Base-by-base conservation (phyloP, 2,888 invertebrate species). In the Lepidocyrtoides sp. region DNA sequence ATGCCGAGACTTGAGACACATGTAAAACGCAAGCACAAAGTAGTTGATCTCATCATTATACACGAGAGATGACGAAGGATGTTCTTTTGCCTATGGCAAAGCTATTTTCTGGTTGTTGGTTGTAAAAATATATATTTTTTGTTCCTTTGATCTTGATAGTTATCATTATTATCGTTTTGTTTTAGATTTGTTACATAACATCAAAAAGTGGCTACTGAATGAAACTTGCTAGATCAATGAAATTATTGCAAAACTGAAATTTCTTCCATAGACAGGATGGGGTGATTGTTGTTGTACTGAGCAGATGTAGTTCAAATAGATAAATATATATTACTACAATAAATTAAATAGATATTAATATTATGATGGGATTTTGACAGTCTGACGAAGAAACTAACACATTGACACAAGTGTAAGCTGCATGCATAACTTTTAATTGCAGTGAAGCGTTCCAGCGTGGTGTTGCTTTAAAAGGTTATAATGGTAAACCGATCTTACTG, bases 21-120 rank as follows among this genome's bases (percentile, higher is more conserved):
- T 66, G 12, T 17, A 75, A 72, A 10, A 29, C n/a, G n/a, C 57
- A 17, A 36, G 7, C 20, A 57, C 51, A 36, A 81, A 81, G 81
- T 36, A 29, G 82, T 82, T 82, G 63, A n/a, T n/a, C n/a, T n/a
- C n/a, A n/a, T n/a, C n/a, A n/a, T n/a, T n/a, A n/a, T n/a, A n/a
- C n/a, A n/a, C n/a, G n/a, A n/a, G n/a, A n/a, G 41, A 44, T 10
- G 60, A 57, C 57, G 75, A 75, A 75, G 75, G 85, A 86, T 86
- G 75, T 75, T 60, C 72, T 75, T 77, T 79, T 87, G 87, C 87
- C 77, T 12, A 57, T 87, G 87, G 87, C 77, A 10, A 57, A 48
- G n/a, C 48, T 44, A 51, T 87, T 77, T 79, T 79, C 32, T 63
- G 79, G 79, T 77, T 77, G 48, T 63, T 66, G 26, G 29, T n/a